These are phyloP conservation scores for Smutsia temminckii DNA, from an alignment of 2,797 vertebrate genomes.

Conservation along the genomic window DNA sequence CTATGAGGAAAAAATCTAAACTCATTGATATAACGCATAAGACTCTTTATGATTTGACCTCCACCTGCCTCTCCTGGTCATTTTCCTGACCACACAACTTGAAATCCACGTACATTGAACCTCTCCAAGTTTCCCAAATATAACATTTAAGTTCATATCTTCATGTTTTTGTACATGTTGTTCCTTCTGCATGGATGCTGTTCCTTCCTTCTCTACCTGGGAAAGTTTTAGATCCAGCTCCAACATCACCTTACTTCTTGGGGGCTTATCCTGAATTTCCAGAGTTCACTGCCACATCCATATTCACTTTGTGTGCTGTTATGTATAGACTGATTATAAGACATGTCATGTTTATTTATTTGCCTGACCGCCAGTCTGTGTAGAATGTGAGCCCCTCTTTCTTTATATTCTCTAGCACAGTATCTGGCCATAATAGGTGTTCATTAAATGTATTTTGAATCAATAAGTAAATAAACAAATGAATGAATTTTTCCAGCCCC, in stretches of 20 bases:
- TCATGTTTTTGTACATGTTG: neutral
- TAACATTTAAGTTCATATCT: neutral
- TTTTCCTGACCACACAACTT: neutral
- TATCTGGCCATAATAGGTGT: neutral
- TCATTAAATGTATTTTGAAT: neutral
- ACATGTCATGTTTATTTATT: neutral
- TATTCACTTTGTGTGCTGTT: neutral
- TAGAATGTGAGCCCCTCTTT: neutral
- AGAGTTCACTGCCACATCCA: rapidly evolving
- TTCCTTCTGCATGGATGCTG: neutral
- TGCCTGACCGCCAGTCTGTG: rapidly evolving
- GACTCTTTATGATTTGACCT: neutral
- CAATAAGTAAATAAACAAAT: neutral
- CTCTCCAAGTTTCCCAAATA: neutral
- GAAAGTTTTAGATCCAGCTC: neutral
- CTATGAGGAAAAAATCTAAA: neutral
- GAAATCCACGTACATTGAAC: neutral
- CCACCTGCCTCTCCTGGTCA: neutral
- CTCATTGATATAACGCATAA: neutral
- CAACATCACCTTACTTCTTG: neutral
- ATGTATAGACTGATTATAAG: neutral
- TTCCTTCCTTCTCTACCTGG: neutral
- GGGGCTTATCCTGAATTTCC: neutral
- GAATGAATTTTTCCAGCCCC: neutral
- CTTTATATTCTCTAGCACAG: neutral